Percentiles rank a stretch among this genome's conserved stretches.
Evolutionary conservation across 2,888 invertebrate genomes (phyloP).

Genomic region (Drosophila quinaria): DNA sequence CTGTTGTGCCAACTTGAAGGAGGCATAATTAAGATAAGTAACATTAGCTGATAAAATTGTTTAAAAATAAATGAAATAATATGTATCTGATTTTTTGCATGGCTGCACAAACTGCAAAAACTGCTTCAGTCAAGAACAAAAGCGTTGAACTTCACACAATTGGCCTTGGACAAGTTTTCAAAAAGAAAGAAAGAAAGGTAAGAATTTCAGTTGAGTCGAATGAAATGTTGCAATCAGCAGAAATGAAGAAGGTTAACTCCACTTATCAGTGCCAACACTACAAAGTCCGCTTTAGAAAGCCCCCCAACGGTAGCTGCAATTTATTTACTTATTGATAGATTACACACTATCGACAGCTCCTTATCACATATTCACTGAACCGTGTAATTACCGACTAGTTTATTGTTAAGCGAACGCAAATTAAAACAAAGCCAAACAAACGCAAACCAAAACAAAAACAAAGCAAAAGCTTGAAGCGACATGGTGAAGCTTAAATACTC

Average conservation of each 20-base stretch:
- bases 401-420: constrained; percentile 23
- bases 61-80: constrained; percentile 40
- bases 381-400: constrained; percentile 25
- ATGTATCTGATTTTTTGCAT: constrained; percentile 24
- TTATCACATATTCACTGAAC: constrained; percentile 32
- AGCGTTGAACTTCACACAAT: constrained; percentile 56
- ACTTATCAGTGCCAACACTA: constrained; percentile 29
- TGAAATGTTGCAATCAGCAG: constrained; percentile 50
- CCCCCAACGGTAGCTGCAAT: constrained; percentile 29
- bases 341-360: constrained; percentile 36
- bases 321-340: constrained; percentile 46
- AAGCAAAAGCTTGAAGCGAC: background rate
- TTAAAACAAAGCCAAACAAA: constrained; percentile 30
- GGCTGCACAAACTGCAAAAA: constrained; percentile 48
- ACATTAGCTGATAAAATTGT: constrained; percentile 42
- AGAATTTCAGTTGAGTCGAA: constrained; percentile 34
- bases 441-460: constrained; percentile 11
- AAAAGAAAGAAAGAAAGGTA: constrained; percentile 46
- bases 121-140: constrained; percentile 39
- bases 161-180: constrained; percentile 54
- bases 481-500: background rate
- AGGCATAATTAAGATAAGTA: constrained; percentile 61
- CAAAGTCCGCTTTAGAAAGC: constrained; percentile 36
- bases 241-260: constrained; percentile 19
- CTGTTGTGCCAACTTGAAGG: constrained; percentile 24